Evolutionary conservation across 1,140 invertebrate genomes (phyloP).

Genomic region (Drosophila pallidifrons): DNA sequence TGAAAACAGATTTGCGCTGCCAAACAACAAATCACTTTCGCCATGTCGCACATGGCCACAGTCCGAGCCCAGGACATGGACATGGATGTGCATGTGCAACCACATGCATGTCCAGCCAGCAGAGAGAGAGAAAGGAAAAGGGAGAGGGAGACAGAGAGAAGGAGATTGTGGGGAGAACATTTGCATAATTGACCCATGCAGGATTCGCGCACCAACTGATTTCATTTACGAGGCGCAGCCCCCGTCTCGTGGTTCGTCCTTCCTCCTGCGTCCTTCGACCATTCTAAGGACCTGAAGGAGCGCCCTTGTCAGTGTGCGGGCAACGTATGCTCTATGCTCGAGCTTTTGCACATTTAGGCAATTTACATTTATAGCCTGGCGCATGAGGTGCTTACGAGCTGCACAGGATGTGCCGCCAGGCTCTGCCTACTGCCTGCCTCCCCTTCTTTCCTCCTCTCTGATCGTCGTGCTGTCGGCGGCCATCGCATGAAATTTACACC

Average conservation of each 20-base stretch:
- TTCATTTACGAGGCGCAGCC: constrained; percentile 69
- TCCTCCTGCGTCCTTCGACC: not conserved
- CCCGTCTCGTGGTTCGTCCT: not conserved
- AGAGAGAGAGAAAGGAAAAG: not conserved
- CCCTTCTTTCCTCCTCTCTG: not conserved
- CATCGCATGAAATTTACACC: constrained; percentile 74
- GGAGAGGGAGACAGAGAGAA: not conserved
- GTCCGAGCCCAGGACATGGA: constrained; percentile 23
- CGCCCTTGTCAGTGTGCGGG: constrained; percentile 54
- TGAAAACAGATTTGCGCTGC: constrained; percentile 81
- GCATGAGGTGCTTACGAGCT: constrained; percentile 83
- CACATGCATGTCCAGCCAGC: too few relatives aligned
- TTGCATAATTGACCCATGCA: constrained; percentile 84
- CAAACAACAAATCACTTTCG: constrained; percentile 80
- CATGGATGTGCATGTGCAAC: constrained; percentile 32
- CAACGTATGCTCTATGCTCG: constrained; percentile 82
- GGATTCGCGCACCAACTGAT: constrained; percentile 83
- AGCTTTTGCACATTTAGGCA: constrained; percentile 82
- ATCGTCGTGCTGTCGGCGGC: constrained; percentile 9
- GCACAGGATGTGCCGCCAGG: constrained; percentile 79
- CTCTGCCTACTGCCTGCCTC: constrained; percentile 9
- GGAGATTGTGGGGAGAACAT: constrained; percentile 51
- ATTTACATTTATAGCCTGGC: constrained; percentile 83
- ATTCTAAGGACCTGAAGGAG: not conserved
- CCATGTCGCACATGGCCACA: constrained; percentile 56